These are phyloP conservation scores for Brachionichthys hirsutus DNA, from an alignment of 2,113 vertebrate genomes.

Conservation along the genomic window DNA sequence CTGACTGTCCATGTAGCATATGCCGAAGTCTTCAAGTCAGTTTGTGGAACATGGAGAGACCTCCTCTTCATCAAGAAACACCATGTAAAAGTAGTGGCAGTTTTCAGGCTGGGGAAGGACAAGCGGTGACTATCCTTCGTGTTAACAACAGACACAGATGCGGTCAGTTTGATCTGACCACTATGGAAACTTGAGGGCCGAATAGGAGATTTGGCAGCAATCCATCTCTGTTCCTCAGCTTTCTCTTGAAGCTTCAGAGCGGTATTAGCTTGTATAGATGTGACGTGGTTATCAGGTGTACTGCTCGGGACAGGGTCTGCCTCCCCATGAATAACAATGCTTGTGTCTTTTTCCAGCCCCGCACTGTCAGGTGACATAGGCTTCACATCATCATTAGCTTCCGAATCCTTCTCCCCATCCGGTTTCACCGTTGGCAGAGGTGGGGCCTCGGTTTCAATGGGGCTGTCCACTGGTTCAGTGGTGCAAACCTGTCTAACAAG, in stretches of 20 bases:
- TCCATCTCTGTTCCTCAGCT: slow-evolving; percentile 78
- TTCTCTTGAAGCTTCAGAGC: slow-evolving; percentile 73
- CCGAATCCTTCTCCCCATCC: slow-evolving; percentile 58
- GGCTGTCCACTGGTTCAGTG: slow-evolving; percentile 87
- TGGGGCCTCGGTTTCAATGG: slow-evolving; percentile 78
- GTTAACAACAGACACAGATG: slow-evolving; percentile 74
- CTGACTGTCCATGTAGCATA: slow-evolving; percentile 87
- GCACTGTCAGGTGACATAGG: slow-evolving; percentile 66
- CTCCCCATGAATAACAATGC: slow-evolving; percentile 53
- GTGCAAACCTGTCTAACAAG: slow-evolving; percentile 94
- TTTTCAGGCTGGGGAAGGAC: slow-evolving; percentile 93
- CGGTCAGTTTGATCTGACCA: slow-evolving; percentile 75
- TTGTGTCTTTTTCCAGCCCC: slow-evolving; percentile 76
- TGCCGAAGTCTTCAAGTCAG: slow-evolving; percentile 88
- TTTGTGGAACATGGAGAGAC: slow-evolving; percentile 85
- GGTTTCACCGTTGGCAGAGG: slow-evolving; percentile 69
- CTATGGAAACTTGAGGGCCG: slow-evolving; percentile 68
- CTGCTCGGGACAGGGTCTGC: slow-evolving; percentile 47
- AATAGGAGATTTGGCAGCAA: slow-evolving; percentile 71
- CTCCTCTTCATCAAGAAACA: slow-evolving; percentile 92
- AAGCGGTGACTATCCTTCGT: slow-evolving; percentile 80
- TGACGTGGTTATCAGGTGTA: slow-evolving; percentile 55
- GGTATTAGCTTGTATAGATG: slow-evolving; percentile 52
- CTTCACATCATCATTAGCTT: slow-evolving; percentile 61
- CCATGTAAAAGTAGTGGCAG: slow-evolving; percentile 92